Evolutionary conservation across 1,140 invertebrate genomes (phyloP).

Genomic region (Heterodera schachtii): DNA sequence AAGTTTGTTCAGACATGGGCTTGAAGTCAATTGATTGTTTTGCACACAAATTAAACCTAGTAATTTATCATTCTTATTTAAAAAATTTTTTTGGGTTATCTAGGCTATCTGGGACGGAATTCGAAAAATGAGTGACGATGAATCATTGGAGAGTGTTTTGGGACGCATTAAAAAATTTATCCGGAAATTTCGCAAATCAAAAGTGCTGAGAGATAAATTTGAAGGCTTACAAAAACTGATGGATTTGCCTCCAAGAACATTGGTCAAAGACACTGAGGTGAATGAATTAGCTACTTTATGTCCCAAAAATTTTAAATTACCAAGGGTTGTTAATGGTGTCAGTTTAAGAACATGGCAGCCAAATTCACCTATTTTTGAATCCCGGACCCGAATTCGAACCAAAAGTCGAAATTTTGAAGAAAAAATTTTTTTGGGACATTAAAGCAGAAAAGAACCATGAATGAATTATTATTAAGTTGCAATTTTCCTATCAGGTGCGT

Average conservation of each 20-base stretch:
- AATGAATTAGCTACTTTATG: neutral
- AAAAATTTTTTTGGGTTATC: neutral
- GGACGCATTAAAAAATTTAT: conserved; percentile 19
- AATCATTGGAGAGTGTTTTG: conserved; percentile 10
- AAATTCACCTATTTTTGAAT: too few species aligned
- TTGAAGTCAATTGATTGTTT: conserved; percentile 13
- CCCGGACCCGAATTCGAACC: too few species aligned
- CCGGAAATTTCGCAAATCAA: neutral
- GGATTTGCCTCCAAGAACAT: neutral
- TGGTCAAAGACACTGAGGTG: conserved; percentile 12
- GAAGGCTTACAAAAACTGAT: conserved; percentile 12
- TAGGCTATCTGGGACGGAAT: conserved; percentile 24
- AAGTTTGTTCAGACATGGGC: conserved; percentile 11
- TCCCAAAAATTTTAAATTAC: conserved; percentile 2
- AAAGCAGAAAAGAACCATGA: too few species aligned
- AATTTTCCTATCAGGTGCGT: too few species aligned
- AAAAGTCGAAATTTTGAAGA: too few species aligned
- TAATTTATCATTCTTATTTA: neutral
- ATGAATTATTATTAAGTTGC: too few species aligned
- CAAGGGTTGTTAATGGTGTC: too few species aligned
- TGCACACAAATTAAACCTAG: conserved; percentile 15
- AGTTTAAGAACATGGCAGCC: too few species aligned
- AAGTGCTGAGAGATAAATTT: conserved; percentile 10
- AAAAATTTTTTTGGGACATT: neutral
- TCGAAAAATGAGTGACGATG: conserved; percentile 12